Base-by-base conservation (phyloP, 2,888 invertebrate species). In the Drosophila fulvimacula region DNA sequence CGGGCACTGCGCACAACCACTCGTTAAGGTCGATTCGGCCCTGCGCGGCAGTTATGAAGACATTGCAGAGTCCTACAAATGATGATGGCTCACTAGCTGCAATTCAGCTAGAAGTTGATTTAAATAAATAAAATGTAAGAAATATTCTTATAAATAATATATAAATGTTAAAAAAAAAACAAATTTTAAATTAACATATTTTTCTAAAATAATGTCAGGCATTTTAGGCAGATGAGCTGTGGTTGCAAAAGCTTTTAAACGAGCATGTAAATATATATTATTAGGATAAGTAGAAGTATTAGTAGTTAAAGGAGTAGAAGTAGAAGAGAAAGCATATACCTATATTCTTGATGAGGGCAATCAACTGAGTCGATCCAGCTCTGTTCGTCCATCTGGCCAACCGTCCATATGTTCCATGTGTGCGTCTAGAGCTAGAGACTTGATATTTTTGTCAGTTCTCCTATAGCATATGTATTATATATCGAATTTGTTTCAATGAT, bases 11-110 rank as follows among this genome's bases (percentile, higher is more conserved):
- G 38, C 46, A 58, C 52, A 69, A 60, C 56, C 36, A 63, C 69
- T 70, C 32, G 76, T 63, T 69, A 66, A 42, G 53, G 17, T 38
- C 27, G 38, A 39, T 64, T 62, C 58, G 52, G 49, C 42, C 38
- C 41, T 36, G n/a, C 7, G 15, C n/a, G n/a, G 46, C 10, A 27
- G 11, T 11, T 67, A 81, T 83, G 48, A 69, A 81, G 84, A 73
- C 79, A 84, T 83, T 79, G 76, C 38, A 21, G 34, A 48, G 30
- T 48, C 49, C 41, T 9, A 3, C n/a, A 73, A 65, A 62, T 65
- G 38, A 60, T 56, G 32, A 36, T 51, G 13, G n/a, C n/a, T n/a
- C n/a, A n/a, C n/a, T n/a, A n/a, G n/a, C n/a, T n/a, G n/a, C n/a
- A 3, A 5, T 9, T 15, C 0, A 21, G 21, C 5, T 0, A 15